phyloP scores from a whole-genome alignment of 30 jellyfish, hydroid and myxozoan genomes.

The Pelagia noctiluca region DNA sequence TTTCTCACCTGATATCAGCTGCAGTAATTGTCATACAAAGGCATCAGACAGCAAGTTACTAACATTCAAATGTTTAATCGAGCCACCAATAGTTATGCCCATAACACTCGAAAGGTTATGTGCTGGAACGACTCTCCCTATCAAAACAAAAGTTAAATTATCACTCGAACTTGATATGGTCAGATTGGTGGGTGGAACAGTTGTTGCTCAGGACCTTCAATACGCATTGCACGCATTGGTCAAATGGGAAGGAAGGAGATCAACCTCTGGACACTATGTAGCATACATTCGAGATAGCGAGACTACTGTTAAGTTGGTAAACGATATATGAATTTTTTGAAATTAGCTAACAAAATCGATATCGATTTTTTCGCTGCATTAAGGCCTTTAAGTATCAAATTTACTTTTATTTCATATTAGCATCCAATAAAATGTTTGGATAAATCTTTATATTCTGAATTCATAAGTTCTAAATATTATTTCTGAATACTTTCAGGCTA shows the following conservation, averaged over 20 bases:
- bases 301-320: background rate
- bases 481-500: too few relatives aligned
- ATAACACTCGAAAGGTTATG: background rate
- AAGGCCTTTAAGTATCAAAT: too few relatives aligned
- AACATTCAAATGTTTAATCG: background rate
- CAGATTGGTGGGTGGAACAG: background rate
- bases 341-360: too few relatives aligned
- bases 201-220: background rate
- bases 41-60: background rate
- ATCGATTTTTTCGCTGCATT: too few relatives aligned
- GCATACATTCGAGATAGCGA: background rate
- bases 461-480: too few relatives aligned
- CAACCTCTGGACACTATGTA: background rate
- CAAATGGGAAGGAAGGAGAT: background rate
- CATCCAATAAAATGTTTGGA: too few relatives aligned
- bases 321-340: too few relatives aligned
- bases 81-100: background rate
- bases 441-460: too few relatives aligned
- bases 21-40: background rate
- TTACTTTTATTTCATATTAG: too few relatives aligned
- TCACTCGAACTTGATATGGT: background rate
- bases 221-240: background rate
- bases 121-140: background rate
- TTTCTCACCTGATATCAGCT: background rate
- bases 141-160: background rate